These are phyloP conservation scores for Acanthochromis polyacanthus DNA, from an alignment of 2,113 vertebrate genomes.

Conservation along the genomic window DNA sequence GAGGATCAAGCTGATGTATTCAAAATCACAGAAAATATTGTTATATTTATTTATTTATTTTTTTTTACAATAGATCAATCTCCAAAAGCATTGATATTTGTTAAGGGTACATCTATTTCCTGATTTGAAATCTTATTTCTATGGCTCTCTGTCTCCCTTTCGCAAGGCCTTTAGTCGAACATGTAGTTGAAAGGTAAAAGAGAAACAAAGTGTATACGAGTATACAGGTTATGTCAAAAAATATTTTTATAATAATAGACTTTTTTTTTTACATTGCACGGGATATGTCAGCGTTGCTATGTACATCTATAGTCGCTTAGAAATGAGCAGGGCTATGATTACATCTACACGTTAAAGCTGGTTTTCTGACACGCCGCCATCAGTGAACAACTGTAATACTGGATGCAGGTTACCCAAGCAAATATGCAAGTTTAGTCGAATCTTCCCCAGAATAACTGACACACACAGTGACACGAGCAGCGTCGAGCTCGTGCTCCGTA, in stretches of 20 bases:
- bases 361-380: slow-evolving; percentile 62
- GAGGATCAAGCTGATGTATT: slow-evolving; percentile 70
- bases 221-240: slow-evolving; percentile 70
- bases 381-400: slow-evolving; percentile 63
- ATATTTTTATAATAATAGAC: slow-evolving; percentile 60
- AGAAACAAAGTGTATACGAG: slow-evolving; percentile 46
- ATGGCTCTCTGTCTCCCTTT: slow-evolving; percentile 82
- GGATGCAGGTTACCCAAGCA: slow-evolving; percentile 44
- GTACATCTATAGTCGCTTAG: slow-evolving; percentile 69
- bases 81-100: slow-evolving; percentile 67
- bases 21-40: slow-evolving; percentile 74
- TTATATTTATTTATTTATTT: slow-evolving; percentile 23
- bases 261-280: slow-evolving; percentile 52
- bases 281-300: slow-evolving; percentile 69
- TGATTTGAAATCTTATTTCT: slow-evolving; percentile 75
- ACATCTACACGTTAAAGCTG: slow-evolving; percentile 67
- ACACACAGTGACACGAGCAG: not conserved
- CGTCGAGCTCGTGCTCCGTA: slow-evolving; percentile 13
- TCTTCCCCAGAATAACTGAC: slow-evolving; percentile 34
- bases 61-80: slow-evolving; percentile 55
- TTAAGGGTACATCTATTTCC: slow-evolving; percentile 67
- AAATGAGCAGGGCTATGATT: slow-evolving; percentile 47
- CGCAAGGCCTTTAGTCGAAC: slow-evolving; percentile 78
- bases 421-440: slow-evolving; percentile 10
- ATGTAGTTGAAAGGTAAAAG: slow-evolving; percentile 79